phyloP scores from a whole-genome alignment of 2,797 vertebrate species.

The Spheniscus humboldti region DNA sequence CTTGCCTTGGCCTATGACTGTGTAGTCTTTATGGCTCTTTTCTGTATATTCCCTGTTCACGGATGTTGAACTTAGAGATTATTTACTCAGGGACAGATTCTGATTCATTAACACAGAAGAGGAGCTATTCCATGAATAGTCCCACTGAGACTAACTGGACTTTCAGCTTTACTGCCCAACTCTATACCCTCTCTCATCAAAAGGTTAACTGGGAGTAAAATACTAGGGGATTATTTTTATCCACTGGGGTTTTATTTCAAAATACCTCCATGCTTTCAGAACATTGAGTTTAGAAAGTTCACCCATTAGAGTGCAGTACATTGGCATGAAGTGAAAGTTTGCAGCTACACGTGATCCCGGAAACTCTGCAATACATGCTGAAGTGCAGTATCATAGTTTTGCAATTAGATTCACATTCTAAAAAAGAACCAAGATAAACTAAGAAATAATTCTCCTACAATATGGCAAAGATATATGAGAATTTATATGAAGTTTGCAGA shows the following conservation, averaged over 20 bases:
- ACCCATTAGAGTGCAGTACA: neutral
- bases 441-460: neutral
- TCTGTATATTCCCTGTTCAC: neutral
- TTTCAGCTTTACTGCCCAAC: neutral
- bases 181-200: neutral
- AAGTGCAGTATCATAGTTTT: conserved; percentile 37
- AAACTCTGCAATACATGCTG: conserved; percentile 37
- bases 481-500: neutral
- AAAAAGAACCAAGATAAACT: conserved; percentile 27
- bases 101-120: neutral
- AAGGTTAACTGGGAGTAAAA: conserved; percentile 14
- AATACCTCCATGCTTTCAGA: conserved; percentile 21
- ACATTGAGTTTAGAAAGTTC: conserved; percentile 29
- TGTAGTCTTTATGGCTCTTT: neutral
- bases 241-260: conserved; percentile 30
- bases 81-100: neutral
- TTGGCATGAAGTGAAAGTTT: conserved; percentile 57
- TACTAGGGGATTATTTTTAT: conserved; percentile 27
- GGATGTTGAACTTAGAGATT: neutral
- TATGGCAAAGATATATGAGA: neutral
- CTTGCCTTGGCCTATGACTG: neutral
- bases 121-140: neutral
- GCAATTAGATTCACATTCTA: conserved; percentile 21
- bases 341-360: conserved; percentile 15
- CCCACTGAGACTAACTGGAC: neutral